Base-by-base conservation (phyloP, 2,113 vertebrate genomes). In the Aegithalos caudatus region DNA sequence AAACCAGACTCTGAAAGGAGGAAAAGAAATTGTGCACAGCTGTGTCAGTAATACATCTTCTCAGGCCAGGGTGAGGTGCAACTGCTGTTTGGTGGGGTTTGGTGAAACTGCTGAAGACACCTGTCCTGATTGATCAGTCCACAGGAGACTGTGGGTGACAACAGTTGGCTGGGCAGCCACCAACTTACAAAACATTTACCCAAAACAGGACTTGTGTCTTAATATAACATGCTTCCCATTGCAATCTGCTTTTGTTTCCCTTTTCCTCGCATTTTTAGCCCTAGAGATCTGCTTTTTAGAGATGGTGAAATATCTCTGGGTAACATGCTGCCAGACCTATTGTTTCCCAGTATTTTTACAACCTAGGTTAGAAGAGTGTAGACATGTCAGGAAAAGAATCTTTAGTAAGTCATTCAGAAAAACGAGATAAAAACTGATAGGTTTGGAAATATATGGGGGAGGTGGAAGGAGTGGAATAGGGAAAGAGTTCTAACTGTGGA, bases 401-500 rank as follows among this genome's bases (percentile, higher is more conserved):
- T 70, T 61, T 18, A 83, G 27, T 33, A 66, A 92, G 72, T 73
- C 27, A 86, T 74, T 78, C 50, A 77, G 37, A 84, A 73, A 76
- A 64, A 53, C 1, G 11, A 82, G 25, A 66, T 44, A 73, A 78
- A 94, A 91, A 70, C 57, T 8, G 27, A 58, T 35, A 86, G 56
- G 38, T 86, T 67, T 94, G 83, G 60, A 96, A 84, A 88, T 62
- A 57, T 14, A 54, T 35, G 60, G 65, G 58, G 76, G 60, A 92
- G 45, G 61, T 24, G 28, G 37, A 90, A 83, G 17, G 25, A 80
- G 24, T 45, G n/a, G 85, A 87, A 86, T 1, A 65, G 44, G 35
- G 48, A 27, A 80, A 48, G n/a, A 88, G 83, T 61, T 81, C 9
- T 73, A 77, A 33, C 47, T 33, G 51, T 67, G 53, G 53, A 47